These are phyloP conservation scores for Lasaia peninsularis DNA, from an alignment of 1,140 invertebrate genomes.

Conservation along the genomic window DNA sequence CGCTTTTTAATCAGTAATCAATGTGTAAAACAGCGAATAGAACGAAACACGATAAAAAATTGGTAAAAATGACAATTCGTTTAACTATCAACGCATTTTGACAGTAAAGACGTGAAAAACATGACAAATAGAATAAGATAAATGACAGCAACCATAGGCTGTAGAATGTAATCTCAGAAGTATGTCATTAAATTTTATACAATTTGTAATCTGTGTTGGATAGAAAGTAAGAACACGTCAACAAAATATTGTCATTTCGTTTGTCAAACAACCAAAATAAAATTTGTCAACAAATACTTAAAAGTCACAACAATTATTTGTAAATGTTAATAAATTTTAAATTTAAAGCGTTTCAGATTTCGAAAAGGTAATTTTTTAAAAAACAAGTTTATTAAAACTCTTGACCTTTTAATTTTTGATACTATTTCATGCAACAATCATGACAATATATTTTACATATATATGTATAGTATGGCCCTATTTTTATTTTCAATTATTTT, in stretches of 20 bases:
- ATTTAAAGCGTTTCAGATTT: background rate
- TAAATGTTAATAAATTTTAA: slow-evolving; percentile 4
- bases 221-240: slow-evolving; percentile 24
- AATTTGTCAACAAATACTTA: slow-evolving; percentile 20
- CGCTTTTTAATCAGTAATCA: slow-evolving; percentile 28
- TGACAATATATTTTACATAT: too few species aligned
- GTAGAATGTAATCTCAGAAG: too few species aligned
- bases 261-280: slow-evolving; percentile 18
- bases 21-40: slow-evolving; percentile 47
- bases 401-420: background rate
- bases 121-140: too few species aligned
- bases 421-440: background rate
- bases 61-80: slow-evolving; percentile 27
- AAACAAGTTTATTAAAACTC: background rate
- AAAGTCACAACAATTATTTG: slow-evolving; percentile 23
- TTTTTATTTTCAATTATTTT: background rate
- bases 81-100: slow-evolving; percentile 16
- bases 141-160: too few species aligned
- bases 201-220: background rate
- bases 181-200: too few species aligned
- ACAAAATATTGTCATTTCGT: slow-evolving; percentile 5
- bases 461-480: background rate
- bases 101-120: too few species aligned
- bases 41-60: slow-evolving; percentile 28
- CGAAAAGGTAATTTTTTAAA: background rate